A percentile compares a stretch with the other conserved stretches of the same genome.
Evolutionary conservation across 2,113 vertebrate species (phyloP).

Genomic region (Beaufortia kweichowensis): DNA sequence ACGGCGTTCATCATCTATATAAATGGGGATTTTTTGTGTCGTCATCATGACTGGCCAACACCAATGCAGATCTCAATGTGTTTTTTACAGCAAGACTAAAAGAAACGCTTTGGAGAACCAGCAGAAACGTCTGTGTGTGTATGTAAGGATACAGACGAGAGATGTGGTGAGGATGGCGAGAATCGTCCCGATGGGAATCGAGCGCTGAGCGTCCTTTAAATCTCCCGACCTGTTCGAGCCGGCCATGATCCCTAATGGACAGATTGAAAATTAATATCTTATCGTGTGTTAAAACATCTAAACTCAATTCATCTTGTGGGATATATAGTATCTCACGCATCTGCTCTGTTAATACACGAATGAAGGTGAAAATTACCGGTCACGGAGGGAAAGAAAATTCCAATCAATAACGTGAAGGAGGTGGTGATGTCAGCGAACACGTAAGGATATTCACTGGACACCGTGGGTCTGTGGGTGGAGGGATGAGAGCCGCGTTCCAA

Average conservation of each 20-base stretch:
- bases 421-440: slow-evolving; percentile 89
- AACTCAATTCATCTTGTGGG: too few species aligned
- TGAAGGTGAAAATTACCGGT: slow-evolving; percentile 72
- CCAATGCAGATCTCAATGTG: too few species aligned
- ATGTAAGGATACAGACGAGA: slow-evolving; percentile 87
- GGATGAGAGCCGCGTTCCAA: slow-evolving; percentile 76
- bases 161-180: slow-evolving; percentile 90
- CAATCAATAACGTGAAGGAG: slow-evolving; percentile 89
- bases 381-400: slow-evolving; percentile 92
- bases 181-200: slow-evolving; percentile 90
- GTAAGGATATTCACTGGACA: slow-evolving; percentile 70
- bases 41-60: too few species aligned
- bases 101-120: not conserved
- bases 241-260: slow-evolving; percentile 85
- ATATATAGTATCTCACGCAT: too few species aligned
- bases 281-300: too few species aligned
- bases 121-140: not conserved
- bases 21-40: too few species aligned
- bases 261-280: too few species aligned
- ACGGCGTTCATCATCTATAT: too few species aligned
- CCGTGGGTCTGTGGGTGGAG: slow-evolving; percentile 62
- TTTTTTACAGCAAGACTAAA: too few species aligned
- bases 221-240: slow-evolving; percentile 91
- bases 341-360: too few species aligned
- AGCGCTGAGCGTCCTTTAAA: slow-evolving; percentile 89